phyloP scores from a whole-genome alignment of 2,888 invertebrate species.

The Sicus ferrugineus region DNA sequence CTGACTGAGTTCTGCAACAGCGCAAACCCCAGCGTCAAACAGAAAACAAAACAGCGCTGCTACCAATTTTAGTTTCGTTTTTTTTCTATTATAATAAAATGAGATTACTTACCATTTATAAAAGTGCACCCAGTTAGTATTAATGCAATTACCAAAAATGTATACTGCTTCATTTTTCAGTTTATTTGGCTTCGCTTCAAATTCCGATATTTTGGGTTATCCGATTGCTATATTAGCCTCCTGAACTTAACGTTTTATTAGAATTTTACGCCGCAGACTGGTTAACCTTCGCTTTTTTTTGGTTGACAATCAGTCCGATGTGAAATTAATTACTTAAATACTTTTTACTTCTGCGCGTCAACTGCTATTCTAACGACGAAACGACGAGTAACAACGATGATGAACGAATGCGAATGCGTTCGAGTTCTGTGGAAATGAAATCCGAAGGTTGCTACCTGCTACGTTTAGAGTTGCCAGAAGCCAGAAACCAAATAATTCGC shows the following conservation, averaged over 20 bases:
- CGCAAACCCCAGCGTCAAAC: not conserved
- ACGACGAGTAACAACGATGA: slow-evolving; percentile 21
- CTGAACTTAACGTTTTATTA: slow-evolving; percentile 10
- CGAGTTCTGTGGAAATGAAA: slow-evolving; percentile 17
- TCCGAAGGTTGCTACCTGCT: not conserved
- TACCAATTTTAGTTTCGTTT: not conserved
- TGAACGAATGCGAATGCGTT: slow-evolving; percentile 11
- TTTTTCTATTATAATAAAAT: not conserved
- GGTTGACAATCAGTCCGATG: too few species aligned
- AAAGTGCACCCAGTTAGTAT: slow-evolving; percentile 46
- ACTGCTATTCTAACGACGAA: slow-evolving; percentile 3
- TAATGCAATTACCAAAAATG: slow-evolving; percentile 47
- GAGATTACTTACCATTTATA: slow-evolving; percentile 49
- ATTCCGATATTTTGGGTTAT: slow-evolving; percentile 26
- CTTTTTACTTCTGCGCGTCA: slow-evolving; percentile 3
- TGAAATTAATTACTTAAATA: not conserved
- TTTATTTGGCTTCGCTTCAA: slow-evolving; percentile 14
- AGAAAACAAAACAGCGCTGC: not conserved
- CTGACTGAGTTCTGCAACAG: not conserved
- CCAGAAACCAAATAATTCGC: too few species aligned
- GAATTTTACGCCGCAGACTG: slow-evolving; percentile 41
- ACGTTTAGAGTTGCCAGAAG: not conserved
- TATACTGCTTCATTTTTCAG: slow-evolving; percentile 51
- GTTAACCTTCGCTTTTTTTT: too few species aligned
- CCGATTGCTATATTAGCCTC: not conserved